Base-by-base conservation (phyloP, 2,888 invertebrate genomes). In the Steinernema hermaphroditum region DNA sequence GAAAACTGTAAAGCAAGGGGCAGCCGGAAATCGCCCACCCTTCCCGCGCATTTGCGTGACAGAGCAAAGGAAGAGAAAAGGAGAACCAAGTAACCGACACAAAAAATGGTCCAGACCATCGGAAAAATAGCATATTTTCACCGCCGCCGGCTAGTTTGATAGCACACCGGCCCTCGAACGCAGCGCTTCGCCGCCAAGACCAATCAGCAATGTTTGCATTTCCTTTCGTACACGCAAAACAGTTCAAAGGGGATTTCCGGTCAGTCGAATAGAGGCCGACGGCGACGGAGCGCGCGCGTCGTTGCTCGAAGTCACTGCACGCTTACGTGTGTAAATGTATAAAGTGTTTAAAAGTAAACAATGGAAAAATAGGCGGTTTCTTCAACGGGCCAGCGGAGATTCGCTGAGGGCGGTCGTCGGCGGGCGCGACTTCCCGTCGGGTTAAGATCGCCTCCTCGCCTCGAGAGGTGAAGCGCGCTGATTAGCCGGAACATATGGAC, bases 211-310 rank as follows among this genome's bases (percentile, higher is more conserved):
- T 62, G 62, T 62, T 62, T 62, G 62, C 62, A 62, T 62, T 62
- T 62, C 62, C 29, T 62, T 29, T 62, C 62, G 62, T 62, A 62
- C 62, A 62, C 62, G 62, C 62, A 62, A 62, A 62, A 62, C 62
- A 62, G 62, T 62, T 62, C 29, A 62, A 29, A 22, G 62, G 27
- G 27, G 62, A 62, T 62, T 62, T 62, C 62, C 62, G 62, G 62
- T 62, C 62, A 62, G 62, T 32, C 32, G 50, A 50, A 50, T n/a
- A 22, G 24, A 50, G 24, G 50, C 19, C 19, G 46, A 46, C 19
- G 46, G 50, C 37, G 37, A 8, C 37, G n/a, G n/a, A 37, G 37
- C 12, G 37, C 37, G 37, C 37, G 37, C 37, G 37, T 37, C 37
- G 37, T 12, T 37, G 12, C 37, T 37, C 37, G 37, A 37, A 37